phyloP scores from a whole-genome alignment of 1,140 invertebrate genomes.

The Leguminivora glycinivorella region DNA sequence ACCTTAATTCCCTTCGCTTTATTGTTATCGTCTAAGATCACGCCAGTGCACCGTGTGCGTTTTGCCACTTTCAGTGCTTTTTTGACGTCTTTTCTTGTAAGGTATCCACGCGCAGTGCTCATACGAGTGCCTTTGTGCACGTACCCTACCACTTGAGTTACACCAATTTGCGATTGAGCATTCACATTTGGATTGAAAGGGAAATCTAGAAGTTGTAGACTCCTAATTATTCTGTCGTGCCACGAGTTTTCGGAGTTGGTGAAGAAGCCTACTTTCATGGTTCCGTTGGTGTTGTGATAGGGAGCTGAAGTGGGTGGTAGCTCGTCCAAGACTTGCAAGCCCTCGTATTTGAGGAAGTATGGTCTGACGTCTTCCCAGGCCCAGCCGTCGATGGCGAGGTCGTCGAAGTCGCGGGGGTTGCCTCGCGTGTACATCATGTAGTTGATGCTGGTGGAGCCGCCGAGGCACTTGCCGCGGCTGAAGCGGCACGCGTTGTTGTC shows the following conservation, averaged over 20 bases:
- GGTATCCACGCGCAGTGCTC: constrained; percentile 49
- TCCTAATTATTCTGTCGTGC: constrained; percentile 74
- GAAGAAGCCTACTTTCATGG: constrained; percentile 80
- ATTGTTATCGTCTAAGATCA: constrained; percentile 86
- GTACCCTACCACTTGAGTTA: constrained; percentile 53
- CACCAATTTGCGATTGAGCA: constrained; percentile 78
- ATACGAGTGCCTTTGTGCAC: constrained; percentile 48
- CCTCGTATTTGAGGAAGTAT: constrained; percentile 55
- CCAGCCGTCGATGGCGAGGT: constrained; percentile 51
- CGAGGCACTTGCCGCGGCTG: constrained; percentile 79
- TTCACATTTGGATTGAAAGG: constrained; percentile 78
- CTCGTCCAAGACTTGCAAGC: constrained; percentile 40
- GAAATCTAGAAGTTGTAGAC: constrained; percentile 70
- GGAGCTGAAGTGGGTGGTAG: constrained; percentile 44
- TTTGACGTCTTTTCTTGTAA: constrained; percentile 72
- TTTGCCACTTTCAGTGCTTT: constrained; percentile 84
- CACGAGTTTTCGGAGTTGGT: constrained; percentile 78
- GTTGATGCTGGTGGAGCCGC: constrained; percentile 88
- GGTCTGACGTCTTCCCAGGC: constrained; percentile 48
- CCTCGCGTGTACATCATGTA: constrained; percentile 91
- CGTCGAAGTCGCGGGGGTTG: constrained; percentile 82
- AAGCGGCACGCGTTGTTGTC: constrained; percentile 46
- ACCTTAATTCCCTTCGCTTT: not conserved
- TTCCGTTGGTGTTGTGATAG: constrained; percentile 81
- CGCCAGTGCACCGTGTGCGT: constrained; percentile 83